These are phyloP conservation scores for Trissoscelio sp. DNA, from an alignment of 2,888 invertebrate genomes.

Conservation along the genomic window DNA sequence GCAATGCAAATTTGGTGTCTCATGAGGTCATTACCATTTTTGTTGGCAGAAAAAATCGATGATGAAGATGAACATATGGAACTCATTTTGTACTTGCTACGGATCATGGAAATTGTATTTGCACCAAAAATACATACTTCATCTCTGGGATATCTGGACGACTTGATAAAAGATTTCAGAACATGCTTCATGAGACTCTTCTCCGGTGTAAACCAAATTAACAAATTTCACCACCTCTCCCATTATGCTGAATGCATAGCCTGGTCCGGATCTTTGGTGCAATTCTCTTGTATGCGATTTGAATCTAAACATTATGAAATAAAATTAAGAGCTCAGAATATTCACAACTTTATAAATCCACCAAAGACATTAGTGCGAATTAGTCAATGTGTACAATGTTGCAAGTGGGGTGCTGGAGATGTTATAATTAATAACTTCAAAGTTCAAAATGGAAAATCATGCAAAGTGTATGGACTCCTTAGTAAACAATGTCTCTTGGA, in stretches of 20 bases:
- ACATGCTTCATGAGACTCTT: neutral
- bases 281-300: conserved; percentile 69
- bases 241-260: conserved; percentile 67
- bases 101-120: conserved; percentile 71
- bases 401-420: conserved; percentile 63
- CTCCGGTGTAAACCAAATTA: conserved; percentile 66
- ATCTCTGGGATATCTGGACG: conserved; percentile 37
- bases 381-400: conserved; percentile 62
- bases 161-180: conserved; percentile 14
- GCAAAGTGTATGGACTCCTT: too few species aligned
- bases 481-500: too few species aligned
- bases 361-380: conserved; percentile 66
- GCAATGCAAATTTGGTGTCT: conserved; percentile 71
- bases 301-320: conserved; percentile 69
- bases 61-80: conserved; percentile 62
- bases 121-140: conserved; percentile 64
- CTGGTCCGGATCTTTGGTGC: conserved; percentile 64
- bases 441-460: too few species aligned
- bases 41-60: conserved; percentile 61
- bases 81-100: conserved; percentile 57
- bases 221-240: conserved; percentile 69
- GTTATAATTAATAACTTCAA: neutral
- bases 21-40: conserved; percentile 65
- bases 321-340: conserved; percentile 58
- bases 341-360: conserved; percentile 67